Conservation (phyloP, 2,797 vertebrate species). For the Lates japonicus region DNA sequence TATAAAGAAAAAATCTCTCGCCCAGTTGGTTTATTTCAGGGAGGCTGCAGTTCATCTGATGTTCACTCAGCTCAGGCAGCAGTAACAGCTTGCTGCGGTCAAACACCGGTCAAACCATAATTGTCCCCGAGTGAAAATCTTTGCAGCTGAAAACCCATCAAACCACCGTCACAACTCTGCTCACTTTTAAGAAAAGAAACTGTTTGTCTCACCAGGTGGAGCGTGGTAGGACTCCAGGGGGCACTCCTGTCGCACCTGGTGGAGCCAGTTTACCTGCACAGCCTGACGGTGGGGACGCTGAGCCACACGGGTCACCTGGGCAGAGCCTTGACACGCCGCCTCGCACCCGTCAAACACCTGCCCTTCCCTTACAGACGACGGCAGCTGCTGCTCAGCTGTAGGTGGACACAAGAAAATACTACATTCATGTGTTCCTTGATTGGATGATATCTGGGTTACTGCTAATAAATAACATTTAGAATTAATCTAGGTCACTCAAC, state of each 20-base stretch:
- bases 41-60: no score
- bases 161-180: background rate
- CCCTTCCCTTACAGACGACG: constrained; percentile 87
- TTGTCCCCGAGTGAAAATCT: constrained; percentile 3
- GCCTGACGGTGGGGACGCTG: constrained; percentile 91
- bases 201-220: constrained; percentile 87
- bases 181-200: background rate
- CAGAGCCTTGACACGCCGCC: constrained; percentile 88
- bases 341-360: constrained; percentile 85
- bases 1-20: no score
- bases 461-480: no score
- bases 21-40: background rate
- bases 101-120: constrained; percentile 12
- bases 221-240: constrained; percentile 91
- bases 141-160: background rate
- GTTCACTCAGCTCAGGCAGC: background rate
- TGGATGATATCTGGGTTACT: no score
- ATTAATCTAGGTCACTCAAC: no score
- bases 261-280: constrained; percentile 93
- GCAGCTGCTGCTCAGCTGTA: constrained; percentile 92
- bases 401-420: constrained; percentile 31
- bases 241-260: constrained; percentile 93
- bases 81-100: background rate
- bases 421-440: no score
- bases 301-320: constrained; percentile 91